Conservation (phyloP, 2,113 vertebrate genomes). For the Laticauda laticaudata region DNA sequence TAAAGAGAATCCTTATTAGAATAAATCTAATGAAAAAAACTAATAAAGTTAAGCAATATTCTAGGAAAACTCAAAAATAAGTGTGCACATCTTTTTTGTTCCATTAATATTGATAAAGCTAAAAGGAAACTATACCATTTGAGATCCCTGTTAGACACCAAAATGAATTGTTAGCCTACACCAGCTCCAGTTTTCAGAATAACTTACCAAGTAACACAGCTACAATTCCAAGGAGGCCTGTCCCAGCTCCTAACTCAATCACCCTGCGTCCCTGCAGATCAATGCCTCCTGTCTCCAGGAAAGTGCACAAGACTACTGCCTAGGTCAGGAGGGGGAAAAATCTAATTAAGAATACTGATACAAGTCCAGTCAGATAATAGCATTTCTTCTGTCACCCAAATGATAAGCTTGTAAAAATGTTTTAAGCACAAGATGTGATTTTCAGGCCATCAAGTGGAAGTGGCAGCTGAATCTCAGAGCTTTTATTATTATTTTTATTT, state of each 20-base stretch:
- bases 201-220: slow-evolving; percentile 85
- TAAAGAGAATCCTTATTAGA: slow-evolving; percentile 11
- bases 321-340: slow-evolving; percentile 58
- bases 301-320: slow-evolving; percentile 89
- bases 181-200: not conserved
- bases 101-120: not conserved
- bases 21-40: slow-evolving; percentile 15
- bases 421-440: not conserved
- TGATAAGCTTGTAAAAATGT: not conserved
- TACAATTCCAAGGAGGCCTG: slow-evolving; percentile 92
- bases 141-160: not conserved
- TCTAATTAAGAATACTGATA: not conserved
- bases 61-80: slow-evolving; percentile 20
- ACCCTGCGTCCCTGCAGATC: slow-evolving; percentile 75
- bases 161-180: not conserved
- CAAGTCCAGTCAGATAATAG: not conserved
- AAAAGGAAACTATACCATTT: not conserved
- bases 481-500: not conserved
- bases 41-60: not conserved
- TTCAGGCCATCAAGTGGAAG: not conserved
- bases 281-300: slow-evolving; percentile 82
- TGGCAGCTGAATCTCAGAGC: too few species aligned
- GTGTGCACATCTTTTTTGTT: not conserved
- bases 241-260: slow-evolving; percentile 93
- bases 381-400: slow-evolving; percentile 1